These are phyloP conservation scores for Astreopora myriophthalma DNA, from an alignment of 64 coral and sea anemone genomes.

Conservation along the genomic window DNA sequence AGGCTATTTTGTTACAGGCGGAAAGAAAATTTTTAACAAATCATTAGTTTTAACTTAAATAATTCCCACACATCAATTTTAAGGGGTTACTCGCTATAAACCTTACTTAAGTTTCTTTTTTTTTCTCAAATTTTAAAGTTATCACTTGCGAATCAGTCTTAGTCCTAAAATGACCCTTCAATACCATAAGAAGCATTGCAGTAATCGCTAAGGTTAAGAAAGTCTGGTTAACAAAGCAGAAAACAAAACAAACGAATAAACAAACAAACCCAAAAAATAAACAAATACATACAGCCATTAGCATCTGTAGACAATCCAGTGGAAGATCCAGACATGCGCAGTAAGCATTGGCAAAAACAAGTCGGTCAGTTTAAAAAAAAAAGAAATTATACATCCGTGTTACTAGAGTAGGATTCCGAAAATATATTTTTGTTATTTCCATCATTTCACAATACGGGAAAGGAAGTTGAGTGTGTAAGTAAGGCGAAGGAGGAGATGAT, in stretches of 20 bases:
- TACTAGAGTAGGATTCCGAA: neutral
- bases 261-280: slow-evolving; percentile 16
- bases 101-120: too few relatives aligned
- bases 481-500: neutral
- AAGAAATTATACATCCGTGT: neutral
- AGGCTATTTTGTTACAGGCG: too few relatives aligned
- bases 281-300: slow-evolving; percentile 79
- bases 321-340: slow-evolving; percentile 6
- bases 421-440: neutral
- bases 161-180: neutral
- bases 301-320: slow-evolving; percentile 58
- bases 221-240: neutral
- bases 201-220: neutral
- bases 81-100: too few relatives aligned
- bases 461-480: neutral
- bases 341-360: slow-evolving; percentile 51
- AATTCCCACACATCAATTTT: too few relatives aligned
- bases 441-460: neutral
- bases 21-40: too few relatives aligned
- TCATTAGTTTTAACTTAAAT: too few relatives aligned
- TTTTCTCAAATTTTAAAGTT: too few relatives aligned
- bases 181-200: neutral
- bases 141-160: too few relatives aligned
- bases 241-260: neutral
- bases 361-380: slow-evolving; percentile 27